Percentiles rank a stretch among this genome's conserved stretches.
Conservation (phyloP, 2,888 invertebrate genomes). For the Sphecodes monilicornis region DNA sequence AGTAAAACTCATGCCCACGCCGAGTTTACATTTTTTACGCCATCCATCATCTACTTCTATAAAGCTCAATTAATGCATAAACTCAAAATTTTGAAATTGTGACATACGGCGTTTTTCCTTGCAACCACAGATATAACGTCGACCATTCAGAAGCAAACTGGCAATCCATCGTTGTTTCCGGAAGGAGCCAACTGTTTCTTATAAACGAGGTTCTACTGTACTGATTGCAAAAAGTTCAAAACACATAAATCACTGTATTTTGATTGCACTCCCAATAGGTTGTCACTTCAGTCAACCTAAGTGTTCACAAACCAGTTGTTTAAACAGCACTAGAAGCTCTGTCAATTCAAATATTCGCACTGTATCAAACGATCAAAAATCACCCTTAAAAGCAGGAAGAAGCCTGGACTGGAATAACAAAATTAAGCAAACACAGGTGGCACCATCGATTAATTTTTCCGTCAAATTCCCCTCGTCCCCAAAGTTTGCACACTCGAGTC, state of each 20-base stretch:
- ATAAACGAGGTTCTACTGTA: too few species aligned
- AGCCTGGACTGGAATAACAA: neutral
- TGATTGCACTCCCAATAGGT: neutral
- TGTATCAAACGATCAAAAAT: neutral
- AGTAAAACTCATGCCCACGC: too few species aligned
- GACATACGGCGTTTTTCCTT: too few species aligned
- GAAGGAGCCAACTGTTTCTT: too few species aligned
- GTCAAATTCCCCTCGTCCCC: neutral
- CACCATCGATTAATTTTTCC: slow-evolving; percentile 2
- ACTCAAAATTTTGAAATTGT: too few species aligned
- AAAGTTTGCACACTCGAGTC: slow-evolving; percentile 1
- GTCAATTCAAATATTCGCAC: neutral
- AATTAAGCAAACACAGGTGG: neutral
- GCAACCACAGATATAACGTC: too few species aligned
- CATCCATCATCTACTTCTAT: too few species aligned
- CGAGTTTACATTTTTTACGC: too few species aligned
- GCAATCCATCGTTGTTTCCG: too few species aligned
- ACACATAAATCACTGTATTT: neutral
- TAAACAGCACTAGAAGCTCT: neutral
- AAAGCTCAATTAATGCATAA: too few species aligned
- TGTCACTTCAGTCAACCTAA: neutral
- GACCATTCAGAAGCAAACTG: too few species aligned
- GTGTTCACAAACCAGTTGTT: neutral
- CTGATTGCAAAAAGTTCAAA: neutral
- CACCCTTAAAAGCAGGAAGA: neutral